Percentiles rank a stretch among this genome's conserved stretches.
These are phyloP conservation scores for Entelurus aequoreus DNA, from an alignment of 2,113 vertebrate species.

Conservation along the genomic window DNA sequence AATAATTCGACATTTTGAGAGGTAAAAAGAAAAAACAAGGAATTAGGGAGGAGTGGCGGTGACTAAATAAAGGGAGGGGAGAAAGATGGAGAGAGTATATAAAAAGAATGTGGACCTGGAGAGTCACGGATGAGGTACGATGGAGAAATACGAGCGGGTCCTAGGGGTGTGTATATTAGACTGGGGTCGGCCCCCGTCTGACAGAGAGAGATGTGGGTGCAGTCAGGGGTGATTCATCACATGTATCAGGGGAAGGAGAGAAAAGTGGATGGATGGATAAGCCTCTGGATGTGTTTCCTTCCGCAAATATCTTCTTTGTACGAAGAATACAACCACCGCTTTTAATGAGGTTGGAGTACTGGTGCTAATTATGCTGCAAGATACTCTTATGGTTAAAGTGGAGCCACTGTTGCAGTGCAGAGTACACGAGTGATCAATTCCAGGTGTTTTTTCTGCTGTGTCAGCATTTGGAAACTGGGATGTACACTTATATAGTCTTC, in stretches of 20 bases:
- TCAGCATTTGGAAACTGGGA: constrained; percentile 58
- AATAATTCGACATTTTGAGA: constrained; percentile 32
- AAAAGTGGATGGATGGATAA: constrained; percentile 44
- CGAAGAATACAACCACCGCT: constrained; percentile 30
- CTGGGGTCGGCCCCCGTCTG: constrained; percentile 64
- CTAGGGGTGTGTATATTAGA: constrained; percentile 71
- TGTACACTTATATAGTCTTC: constrained; percentile 62
- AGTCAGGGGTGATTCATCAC: constrained; percentile 75
- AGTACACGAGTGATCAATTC: constrained; percentile 56
- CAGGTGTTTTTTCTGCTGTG: constrained; percentile 52
- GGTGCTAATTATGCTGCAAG: constrained; percentile 31
- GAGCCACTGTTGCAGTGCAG: constrained; percentile 39
- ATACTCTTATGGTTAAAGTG: constrained; percentile 19
- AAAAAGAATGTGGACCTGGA: constrained; percentile 54
- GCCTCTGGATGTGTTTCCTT: constrained; percentile 44
- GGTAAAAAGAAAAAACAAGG: constrained; percentile 30
- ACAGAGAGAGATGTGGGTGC: constrained; percentile 75
- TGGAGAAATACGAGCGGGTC: constrained; percentile 67
- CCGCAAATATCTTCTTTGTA: not conserved
- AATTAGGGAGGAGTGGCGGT: constrained; percentile 3
- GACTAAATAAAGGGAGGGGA: constrained; percentile 26
- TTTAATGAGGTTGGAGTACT: constrained; percentile 26
- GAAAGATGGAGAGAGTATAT: constrained; percentile 49
- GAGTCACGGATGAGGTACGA: constrained; percentile 50
- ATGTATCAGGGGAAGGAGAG: constrained; percentile 60